These are phyloP conservation scores for Esox lucius DNA, from an alignment of 2,797 vertebrate species.

Conservation along the genomic window DNA sequence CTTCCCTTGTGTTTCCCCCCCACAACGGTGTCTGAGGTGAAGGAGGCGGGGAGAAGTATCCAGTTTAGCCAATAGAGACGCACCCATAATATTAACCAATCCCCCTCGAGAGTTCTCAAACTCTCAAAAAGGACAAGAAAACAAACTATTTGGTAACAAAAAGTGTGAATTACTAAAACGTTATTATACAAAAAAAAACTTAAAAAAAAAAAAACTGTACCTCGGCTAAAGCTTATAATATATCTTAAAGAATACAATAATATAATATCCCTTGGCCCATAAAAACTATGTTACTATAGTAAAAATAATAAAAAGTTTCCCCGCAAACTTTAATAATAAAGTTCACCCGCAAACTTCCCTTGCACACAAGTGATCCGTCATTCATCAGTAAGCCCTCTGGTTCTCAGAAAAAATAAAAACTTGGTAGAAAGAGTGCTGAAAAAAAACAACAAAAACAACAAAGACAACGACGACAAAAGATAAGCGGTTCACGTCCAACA, in stretches of 20 bases:
- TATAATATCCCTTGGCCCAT: constrained; percentile 72
- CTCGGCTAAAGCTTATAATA: constrained; percentile 76
- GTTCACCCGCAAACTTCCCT: constrained; percentile 45
- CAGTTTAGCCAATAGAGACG: constrained; percentile 17
- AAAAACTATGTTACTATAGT: constrained; percentile 73
- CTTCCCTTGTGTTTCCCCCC: neutral
- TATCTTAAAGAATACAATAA: constrained; percentile 75
- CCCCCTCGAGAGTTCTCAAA: constrained; percentile 39
- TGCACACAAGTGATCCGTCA: constrained; percentile 38
- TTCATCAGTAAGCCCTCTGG: constrained; percentile 36
- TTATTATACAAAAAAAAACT: constrained; percentile 65
- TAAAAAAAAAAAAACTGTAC: constrained; percentile 74
- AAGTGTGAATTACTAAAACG: constrained; percentile 50
- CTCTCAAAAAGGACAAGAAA: constrained; percentile 36
- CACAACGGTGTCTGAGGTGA: neutral
- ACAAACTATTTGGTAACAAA: constrained; percentile 66
- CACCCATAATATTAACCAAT: constrained; percentile 22
- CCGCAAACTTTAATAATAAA: constrained; percentile 25
- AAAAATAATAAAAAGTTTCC: constrained; percentile 30
- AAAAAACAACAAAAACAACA: constrained; percentile 25
- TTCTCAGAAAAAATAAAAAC: constrained; percentile 30
- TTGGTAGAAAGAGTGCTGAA: constrained; percentile 30
- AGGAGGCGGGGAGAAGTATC: constrained; percentile 6
- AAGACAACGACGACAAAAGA: constrained; percentile 27
- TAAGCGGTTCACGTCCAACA: constrained; percentile 24